Base-by-base conservation (phyloP, 2,113 vertebrate species). In the Stigmatopora nigra region DNA sequence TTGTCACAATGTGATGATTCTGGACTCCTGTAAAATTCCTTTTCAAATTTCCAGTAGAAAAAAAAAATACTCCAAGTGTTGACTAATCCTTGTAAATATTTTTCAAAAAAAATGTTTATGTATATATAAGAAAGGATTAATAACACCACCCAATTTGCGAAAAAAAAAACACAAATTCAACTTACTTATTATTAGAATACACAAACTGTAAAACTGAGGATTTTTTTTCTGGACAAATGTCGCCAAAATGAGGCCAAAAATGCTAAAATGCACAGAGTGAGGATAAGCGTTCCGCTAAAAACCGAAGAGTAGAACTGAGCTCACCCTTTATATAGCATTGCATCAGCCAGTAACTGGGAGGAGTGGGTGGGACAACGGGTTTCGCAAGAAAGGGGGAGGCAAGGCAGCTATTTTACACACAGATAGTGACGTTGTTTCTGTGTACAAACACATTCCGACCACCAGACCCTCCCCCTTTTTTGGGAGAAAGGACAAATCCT, bases 291-390 rank as follows among this genome's bases (percentile, higher is more conserved):
- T 84, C 76, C 79, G 73, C 17, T 69, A 22, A 22, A 22, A 22
- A 74, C 74, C 22, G 72, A 72, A 69, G 61, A 68, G 73, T 61
- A 41, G 38, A 41, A 41, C 38, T 49, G 61, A 72, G 64, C 78
- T 22, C 61, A 51, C 16, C 71, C 71, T 80, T 89, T 87, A 81
- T 86, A 84, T 67, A 72, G 78, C 75, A 45, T 91, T 91, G 89
- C 89, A 91, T 91, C 90, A 89, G 89, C 87, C 76, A 0, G 0
- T 1, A 60, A 16, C 4, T 9, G 4, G 6, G 19, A 55, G 25
- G 31, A 17, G 61, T 15, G 1, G n/a, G 3, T 41, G 63, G 10
- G 68, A 66, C 1, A 44, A 51, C 48, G 20, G 51, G 3, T 2
- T 4, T 56, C 7, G 38, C 53, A 45, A 49, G 48, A 2, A 2